Conservation (phyloP, 2,888 invertebrate species). For the Drosophila incognita region DNA sequence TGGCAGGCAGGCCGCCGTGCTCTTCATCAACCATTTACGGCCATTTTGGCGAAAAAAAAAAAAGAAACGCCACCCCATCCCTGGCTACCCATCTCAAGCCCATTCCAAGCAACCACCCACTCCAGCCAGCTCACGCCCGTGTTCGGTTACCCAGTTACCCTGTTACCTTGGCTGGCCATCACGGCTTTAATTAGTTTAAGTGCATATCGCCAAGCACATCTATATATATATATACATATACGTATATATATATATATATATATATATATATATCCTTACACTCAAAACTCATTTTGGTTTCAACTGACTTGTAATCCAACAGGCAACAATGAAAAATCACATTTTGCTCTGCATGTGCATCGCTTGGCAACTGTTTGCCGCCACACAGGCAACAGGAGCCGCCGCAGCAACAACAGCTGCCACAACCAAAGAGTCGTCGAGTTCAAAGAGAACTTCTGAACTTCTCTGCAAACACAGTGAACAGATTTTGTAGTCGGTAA, state of each 20-base stretch:
- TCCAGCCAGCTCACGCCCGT: neutral
- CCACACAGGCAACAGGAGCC: slow-evolving; percentile 4
- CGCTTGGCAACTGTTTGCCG: neutral
- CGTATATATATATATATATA: neutral
- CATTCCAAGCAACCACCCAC: neutral
- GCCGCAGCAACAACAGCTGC: slow-evolving; percentile 6
- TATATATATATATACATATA: neutral
- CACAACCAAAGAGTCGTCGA: neutral
- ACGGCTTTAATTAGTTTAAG: slow-evolving; percentile 69
- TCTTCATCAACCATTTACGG: slow-evolving; percentile 47
- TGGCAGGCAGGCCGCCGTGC: slow-evolving; percentile 35
- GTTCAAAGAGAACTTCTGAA: neutral
- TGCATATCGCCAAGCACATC: slow-evolving; percentile 23
- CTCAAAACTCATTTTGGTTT: neutral
- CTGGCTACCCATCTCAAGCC: neutral
- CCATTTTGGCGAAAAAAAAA: slow-evolving; percentile 19
- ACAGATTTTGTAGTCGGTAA: neutral
- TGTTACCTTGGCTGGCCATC: slow-evolving; percentile 31
- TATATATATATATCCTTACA: neutral
- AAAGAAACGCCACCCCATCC: neutral
- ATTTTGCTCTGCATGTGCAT: neutral
- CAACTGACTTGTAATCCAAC: neutral
- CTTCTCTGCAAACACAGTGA: neutral
- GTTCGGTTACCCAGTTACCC: neutral
- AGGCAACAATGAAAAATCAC: neutral